Conservation (phyloP, 2,797 vertebrate genomes). For the Psittacula echo region DNA sequence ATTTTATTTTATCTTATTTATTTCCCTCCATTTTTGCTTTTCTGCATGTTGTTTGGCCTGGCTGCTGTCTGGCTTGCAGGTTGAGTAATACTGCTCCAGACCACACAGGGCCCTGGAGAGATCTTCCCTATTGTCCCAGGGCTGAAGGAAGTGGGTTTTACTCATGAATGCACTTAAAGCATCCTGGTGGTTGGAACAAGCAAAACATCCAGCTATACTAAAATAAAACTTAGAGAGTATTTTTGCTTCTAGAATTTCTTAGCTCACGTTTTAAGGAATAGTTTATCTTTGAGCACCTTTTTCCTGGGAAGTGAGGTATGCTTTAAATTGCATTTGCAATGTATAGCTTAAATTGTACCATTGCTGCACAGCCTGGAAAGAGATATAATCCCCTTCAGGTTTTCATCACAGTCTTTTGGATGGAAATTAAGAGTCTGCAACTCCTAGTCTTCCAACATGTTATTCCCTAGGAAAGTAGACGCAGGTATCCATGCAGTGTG, state of each 20-base stretch:
- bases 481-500: background rate
- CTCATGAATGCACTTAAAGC: background rate
- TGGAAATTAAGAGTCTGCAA: background rate
- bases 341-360: background rate
- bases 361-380: background rate
- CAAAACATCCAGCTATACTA: background rate
- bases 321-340: background rate
- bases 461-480: background rate
- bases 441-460: background rate
- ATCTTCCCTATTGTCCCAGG: constrained; percentile 21
- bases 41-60: background rate
- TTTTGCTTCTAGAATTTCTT: background rate
- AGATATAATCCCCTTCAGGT: background rate
- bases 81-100: constrained; percentile 1
- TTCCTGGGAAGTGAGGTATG: background rate
- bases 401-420: background rate
- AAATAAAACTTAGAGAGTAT: background rate
- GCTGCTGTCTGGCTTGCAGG: background rate
- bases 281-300: background rate
- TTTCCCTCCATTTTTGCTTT: background rate
- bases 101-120: background rate
- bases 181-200: background rate
- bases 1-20: background rate
- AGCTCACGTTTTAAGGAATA: background rate
- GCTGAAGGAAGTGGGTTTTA: constrained; percentile 13